Base-by-base conservation (phyloP, 2,888 invertebrate genomes). In the Celastrina argiolus region DNA sequence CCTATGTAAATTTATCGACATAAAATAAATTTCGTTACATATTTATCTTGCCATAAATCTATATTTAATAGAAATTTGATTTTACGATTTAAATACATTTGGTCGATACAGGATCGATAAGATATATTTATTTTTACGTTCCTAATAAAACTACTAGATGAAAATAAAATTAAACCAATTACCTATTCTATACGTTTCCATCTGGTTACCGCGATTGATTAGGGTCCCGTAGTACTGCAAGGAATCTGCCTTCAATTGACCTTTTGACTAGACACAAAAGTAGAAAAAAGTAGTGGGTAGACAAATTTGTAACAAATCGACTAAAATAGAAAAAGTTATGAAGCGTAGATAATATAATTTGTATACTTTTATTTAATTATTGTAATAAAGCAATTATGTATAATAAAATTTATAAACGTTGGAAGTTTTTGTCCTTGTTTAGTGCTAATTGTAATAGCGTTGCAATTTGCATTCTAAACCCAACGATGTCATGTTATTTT, bases 371-470 rank as follows among this genome's bases (percentile, higher is more conserved):
- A 51, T 51, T 51, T 51, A 51, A 51, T 51, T 51, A 51, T 51
- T 14, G 51, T 26, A 51, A 26, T 51, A 51, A 51, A 51, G 51
- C 51, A 22, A 51, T 51, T 26, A 51, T 51, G 51, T 51, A 51
- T 51, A 51, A 51, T 51, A 51, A 51, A 51, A 51, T 51, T n/a
- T n/a, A 51, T 51, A 51, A 51, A 51, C 51, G 51, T 26, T 51
- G 22, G 22, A 51, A 51, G 51, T 51, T 51, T 51, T 51, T 51
- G 51, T 51, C 51, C 51, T 51, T 51, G 51, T 51, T 51, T 51
- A 51, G 51, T 51, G 51, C 51, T 51, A 51, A 51, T 51, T 51
- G 51, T 51, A 51, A 51, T 51, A 22, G 51, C 22, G 51, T 14
- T 51, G 51, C 51, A 51, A 51, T 51, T 51, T 51, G 51, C 51